A percentile compares a stretch with the other conserved stretches of the same genome.
phyloP scores from a whole-genome alignment of 2,888 invertebrate species.

The Apotomis capreana region DNA sequence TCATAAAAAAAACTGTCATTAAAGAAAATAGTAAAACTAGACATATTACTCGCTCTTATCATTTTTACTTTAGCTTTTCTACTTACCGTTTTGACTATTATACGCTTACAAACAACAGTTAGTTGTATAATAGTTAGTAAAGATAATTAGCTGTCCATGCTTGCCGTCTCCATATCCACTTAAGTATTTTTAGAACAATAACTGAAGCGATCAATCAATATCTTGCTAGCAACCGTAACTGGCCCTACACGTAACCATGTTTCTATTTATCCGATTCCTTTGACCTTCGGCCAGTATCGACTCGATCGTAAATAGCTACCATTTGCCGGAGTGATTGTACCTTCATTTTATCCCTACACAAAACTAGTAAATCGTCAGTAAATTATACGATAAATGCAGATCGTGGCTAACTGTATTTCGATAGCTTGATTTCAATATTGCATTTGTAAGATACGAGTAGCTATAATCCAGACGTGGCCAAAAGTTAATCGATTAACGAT shows the following conservation, averaged over 20 bases:
- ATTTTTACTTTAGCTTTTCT: too few relatives aligned
- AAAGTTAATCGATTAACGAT: too few relatives aligned
- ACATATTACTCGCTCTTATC: too few relatives aligned
- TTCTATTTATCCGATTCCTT: conserved; percentile 12
- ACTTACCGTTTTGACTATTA: too few relatives aligned
- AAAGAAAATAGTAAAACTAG: too few relatives aligned
- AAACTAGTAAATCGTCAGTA: conserved; percentile 3
- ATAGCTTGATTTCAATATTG: neutral
- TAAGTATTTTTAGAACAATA: neutral
- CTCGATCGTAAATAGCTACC: conserved; percentile 19
- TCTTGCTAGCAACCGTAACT: conserved; percentile 14
- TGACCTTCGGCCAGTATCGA: conserved; percentile 30
- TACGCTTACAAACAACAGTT: too few relatives aligned
- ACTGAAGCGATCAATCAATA: conserved; percentile 6
- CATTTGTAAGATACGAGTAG: neutral
- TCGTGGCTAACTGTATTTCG: neutral
- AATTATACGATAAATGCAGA: conserved; percentile 5
- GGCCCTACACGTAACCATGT: conserved; percentile 3
- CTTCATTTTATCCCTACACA: conserved; percentile 16
- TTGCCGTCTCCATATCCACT: too few relatives aligned
- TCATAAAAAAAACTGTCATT: too few relatives aligned
- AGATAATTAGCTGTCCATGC: too few relatives aligned
- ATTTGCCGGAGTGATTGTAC: conserved; percentile 15
- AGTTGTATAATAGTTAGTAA: too few relatives aligned
- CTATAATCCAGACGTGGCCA: too few relatives aligned